Evolutionary conservation across 53 echinoderm and acorn worm genomes (phyloP), one percentile per base, ranked within the genome.

Genomic region (Holothuria scabra): DNA sequence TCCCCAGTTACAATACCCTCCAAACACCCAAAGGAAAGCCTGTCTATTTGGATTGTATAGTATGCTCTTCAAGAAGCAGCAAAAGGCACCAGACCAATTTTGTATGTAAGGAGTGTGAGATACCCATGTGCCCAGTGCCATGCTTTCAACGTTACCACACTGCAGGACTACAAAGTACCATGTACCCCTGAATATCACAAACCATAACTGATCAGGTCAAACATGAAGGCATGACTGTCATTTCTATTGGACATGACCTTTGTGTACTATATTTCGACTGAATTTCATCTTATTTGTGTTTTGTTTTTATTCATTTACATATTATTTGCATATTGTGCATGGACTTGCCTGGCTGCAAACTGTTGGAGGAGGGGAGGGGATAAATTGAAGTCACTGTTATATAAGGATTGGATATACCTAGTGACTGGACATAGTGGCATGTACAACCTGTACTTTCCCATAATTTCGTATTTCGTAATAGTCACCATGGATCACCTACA

Each of bases 11-110:
- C 14, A 66, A 66, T 66, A 66, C 31, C 67, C 67, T 30, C 26
- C 2, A 10, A 6, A 66, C 67, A 19, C 67, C 67, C 32, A 66
- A 66, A 66, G 67, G 67, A 66, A 66, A 66, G 26, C 29, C 67
- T 66, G 67, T 66, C 23, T 83, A 83, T 67, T 67, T 67, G 30
- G 67, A 83, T 67, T 83, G 84, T 29, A 56, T 67, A 25, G 84
- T 83, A 4, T 83, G 84, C 84, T 83, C 84, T n/a, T 46, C 25
- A 33, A 83, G 67, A 67, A 46, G 48, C 67, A 55, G 24, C 29
- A 48, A 55, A 24, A 16, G 84, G 31, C 46, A 44, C 57, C 66
- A 66, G 25, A 83, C 84, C 24, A 66, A 66, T 29, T 83, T 66
- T 46, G 66, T 56, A 13, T 83, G 84, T 46, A 67, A 83, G 32